A percentile compares a stretch with the other conserved stretches of the same genome.
These are phyloP conservation scores for Lepisosteus oculatus DNA, from an alignment of 2,113 vertebrate genomes.

Conservation along the genomic window DNA sequence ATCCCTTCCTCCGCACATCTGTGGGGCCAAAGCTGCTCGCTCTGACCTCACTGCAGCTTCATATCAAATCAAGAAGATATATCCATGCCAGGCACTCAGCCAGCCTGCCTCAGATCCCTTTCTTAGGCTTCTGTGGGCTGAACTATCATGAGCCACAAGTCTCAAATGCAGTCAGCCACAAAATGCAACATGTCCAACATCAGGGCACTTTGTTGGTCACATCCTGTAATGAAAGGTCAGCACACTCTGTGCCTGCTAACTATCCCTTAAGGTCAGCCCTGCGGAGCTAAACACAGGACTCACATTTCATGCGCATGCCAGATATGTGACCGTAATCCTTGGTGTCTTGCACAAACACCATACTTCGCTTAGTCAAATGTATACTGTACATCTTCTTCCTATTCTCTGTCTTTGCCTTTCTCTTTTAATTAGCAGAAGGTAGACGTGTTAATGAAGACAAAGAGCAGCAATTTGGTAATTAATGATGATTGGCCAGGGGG, in stretches of 20 bases:
- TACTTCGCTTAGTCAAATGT: conserved; percentile 20
- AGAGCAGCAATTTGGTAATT: no score
- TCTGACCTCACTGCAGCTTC: not conserved
- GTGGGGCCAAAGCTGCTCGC: no score
- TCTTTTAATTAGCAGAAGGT: not conserved
- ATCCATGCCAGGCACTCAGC: not conserved
- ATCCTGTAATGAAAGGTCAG: conserved; percentile 51
- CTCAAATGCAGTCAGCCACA: conserved; percentile 14
- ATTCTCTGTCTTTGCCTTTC: not conserved
- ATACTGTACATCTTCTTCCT: not conserved
- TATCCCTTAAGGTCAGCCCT: conserved; percentile 31
- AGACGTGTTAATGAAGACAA: no score
- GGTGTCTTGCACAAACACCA: conserved; percentile 34
- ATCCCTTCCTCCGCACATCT: no score
- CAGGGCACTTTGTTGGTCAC: conserved; percentile 39
- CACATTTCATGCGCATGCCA: conserved; percentile 28
- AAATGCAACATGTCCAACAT: conserved; percentile 14
- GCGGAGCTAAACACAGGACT: conserved; percentile 14
- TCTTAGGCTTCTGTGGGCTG: no score
- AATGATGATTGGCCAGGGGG: no score
- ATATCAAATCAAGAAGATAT: not conserved
- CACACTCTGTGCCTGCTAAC: conserved; percentile 34
- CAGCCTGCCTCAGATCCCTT: not conserved
- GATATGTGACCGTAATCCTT: conserved; percentile 37
- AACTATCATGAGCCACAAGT: conserved; percentile 12